A percentile compares a stretch with the other conserved stretches of the same genome.
These are phyloP conservation scores for Serrognathus titanus DNA, from an alignment of 2,888 invertebrate genomes.

Conservation along the genomic window DNA sequence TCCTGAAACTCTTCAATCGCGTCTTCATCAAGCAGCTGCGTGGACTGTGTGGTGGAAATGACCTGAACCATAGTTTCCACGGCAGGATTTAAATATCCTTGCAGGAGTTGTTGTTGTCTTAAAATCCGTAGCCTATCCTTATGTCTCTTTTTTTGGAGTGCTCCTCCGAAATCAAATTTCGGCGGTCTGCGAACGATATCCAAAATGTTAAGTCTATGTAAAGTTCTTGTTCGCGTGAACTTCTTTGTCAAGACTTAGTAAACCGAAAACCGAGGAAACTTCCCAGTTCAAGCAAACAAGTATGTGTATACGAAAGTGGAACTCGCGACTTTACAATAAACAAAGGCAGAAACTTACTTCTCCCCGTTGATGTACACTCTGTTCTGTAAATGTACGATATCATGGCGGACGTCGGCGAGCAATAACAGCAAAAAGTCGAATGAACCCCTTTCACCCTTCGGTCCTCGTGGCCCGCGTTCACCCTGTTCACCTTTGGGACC, in stretches of 20 bases:
- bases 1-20: constrained; percentile 32
- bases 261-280: too few relatives aligned
- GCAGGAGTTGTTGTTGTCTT: constrained; percentile 38
- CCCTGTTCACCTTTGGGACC: constrained; percentile 62
- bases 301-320: neutral
- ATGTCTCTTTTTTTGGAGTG: constrained; percentile 55
- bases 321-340: neutral
- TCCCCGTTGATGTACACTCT: constrained; percentile 58
- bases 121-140: constrained; percentile 47
- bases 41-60: too few relatives aligned
- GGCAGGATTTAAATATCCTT: constrained; percentile 27
- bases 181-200: constrained; percentile 51
- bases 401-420: constrained; percentile 62
- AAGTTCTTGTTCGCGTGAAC: too few relatives aligned
- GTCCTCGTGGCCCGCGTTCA: constrained; percentile 56
- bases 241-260: too few relatives aligned
- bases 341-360: constrained; percentile 44
- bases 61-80: neutral
- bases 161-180: constrained; percentile 58
- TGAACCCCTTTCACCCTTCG: constrained; percentile 60
- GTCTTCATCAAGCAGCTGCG: neutral
- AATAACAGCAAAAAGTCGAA: constrained; percentile 62
- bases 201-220: too few relatives aligned
- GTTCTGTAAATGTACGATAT: constrained; percentile 59
- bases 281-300: neutral